These are phyloP conservation scores for Onychomys leucogaster DNA, from an alignment of 2,797 vertebrate species.

Conservation along the genomic window DNA sequence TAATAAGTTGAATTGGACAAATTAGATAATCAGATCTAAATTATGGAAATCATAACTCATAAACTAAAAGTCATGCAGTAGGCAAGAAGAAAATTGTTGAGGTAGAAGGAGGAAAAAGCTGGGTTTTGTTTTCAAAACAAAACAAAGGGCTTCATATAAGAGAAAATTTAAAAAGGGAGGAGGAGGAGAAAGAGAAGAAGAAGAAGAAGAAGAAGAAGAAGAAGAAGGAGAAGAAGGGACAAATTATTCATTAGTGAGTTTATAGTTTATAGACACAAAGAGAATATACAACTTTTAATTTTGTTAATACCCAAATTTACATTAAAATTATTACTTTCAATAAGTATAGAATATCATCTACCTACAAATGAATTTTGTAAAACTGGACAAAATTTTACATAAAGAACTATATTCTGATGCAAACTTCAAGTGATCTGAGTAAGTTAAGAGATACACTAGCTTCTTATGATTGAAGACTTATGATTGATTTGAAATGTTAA, in stretches of 20 bases:
- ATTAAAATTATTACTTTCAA: not conserved
- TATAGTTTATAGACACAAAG: not conserved
- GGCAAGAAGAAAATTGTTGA: not conserved
- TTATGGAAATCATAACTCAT: not conserved
- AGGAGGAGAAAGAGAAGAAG: too few species aligned
- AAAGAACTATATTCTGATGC: not conserved
- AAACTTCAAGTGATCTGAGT: not conserved
- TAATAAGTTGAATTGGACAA: not conserved
- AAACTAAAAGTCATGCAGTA: not conserved
- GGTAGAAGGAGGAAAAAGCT: not conserved
- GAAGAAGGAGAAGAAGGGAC: too few species aligned
- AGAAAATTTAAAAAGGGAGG: not conserved
- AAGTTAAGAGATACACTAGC: not conserved
- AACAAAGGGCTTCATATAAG: not conserved
- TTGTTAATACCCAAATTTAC: not conserved
- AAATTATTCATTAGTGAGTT: not conserved
- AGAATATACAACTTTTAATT: not conserved
- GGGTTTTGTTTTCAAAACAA: not conserved
- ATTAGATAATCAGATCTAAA: not conserved
- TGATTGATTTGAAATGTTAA: conserved; percentile 20
- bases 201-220: too few species aligned
- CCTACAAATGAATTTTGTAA: not conserved
- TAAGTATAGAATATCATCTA: not conserved
- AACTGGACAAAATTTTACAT: not conserved
- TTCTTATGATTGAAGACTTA: not conserved